A percentile compares a stretch with the other conserved stretches of the same genome.
Conservation (phyloP, 2,113 vertebrate species). For the Bombycilla garrulus region DNA sequence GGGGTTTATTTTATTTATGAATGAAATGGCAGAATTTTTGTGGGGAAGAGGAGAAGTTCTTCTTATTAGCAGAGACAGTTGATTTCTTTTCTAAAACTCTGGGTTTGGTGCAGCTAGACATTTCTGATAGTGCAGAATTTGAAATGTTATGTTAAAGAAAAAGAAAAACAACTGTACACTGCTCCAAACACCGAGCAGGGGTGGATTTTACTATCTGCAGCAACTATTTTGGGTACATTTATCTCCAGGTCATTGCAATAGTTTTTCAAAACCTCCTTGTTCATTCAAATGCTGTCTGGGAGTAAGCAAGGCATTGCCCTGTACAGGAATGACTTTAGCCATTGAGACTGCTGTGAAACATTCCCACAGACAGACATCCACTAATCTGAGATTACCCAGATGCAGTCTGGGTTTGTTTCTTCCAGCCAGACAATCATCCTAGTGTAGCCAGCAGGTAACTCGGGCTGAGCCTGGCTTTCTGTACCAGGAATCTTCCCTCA, state of each 20-base stretch:
- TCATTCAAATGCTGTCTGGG: background rate
- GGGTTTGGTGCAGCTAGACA: background rate
- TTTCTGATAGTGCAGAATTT: background rate
- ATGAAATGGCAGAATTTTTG: conserved; percentile 54
- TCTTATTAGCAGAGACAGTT: conserved; percentile 8
- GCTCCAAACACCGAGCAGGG: background rate
- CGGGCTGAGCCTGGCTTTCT: background rate
- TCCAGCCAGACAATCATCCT: background rate
- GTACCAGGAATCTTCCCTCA: background rate
- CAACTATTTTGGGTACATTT: background rate
- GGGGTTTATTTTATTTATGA: conserved; percentile 65
- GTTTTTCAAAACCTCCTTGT: background rate
- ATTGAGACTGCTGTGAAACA: background rate
- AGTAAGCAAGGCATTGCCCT: background rate
- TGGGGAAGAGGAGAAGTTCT: background rate
- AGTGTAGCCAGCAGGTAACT: background rate
- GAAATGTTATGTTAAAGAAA: background rate
- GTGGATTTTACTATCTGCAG: background rate
- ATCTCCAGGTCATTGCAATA: background rate
- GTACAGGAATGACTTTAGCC: background rate
- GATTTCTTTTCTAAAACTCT: background rate
- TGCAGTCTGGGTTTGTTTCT: background rate
- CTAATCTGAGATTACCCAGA: background rate
- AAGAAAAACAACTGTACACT: background rate
- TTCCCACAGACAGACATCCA: background rate